Conservation (phyloP, 2,113 vertebrate genomes). For the Sorex araneus region DNA sequence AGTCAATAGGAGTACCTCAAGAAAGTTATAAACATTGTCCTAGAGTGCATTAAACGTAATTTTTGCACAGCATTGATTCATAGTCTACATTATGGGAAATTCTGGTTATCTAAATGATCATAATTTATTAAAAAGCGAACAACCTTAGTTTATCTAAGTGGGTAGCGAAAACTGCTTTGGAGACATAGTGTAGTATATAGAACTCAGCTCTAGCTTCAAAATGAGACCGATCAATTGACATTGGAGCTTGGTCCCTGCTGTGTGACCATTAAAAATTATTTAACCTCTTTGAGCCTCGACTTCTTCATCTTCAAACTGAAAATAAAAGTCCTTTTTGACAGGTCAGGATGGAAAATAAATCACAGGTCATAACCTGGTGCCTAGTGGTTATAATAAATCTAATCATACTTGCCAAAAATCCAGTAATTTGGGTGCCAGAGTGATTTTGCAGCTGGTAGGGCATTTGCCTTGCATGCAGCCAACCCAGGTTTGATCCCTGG, state of each 20-base stretch:
- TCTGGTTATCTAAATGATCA: not conserved
- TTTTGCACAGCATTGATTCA: slow-evolving; percentile 37
- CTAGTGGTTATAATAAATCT: not conserved
- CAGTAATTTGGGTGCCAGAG: too few relatives aligned
- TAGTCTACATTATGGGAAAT: not conserved
- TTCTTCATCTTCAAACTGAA: not conserved
- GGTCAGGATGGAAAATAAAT: not conserved
- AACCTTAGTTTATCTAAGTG: slow-evolving; percentile 2
- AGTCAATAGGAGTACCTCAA: not conserved
- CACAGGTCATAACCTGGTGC: not conserved
- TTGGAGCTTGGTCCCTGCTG: not conserved
- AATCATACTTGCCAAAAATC: not conserved
- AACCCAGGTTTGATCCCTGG: too few relatives aligned
- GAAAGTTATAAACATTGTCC: not conserved
- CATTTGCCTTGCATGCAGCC: too few relatives aligned
- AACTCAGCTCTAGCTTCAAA: not conserved
- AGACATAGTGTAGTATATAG: not conserved
- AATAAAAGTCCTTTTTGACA: not conserved
- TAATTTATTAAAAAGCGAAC: not conserved
- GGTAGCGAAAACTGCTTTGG: not conserved
- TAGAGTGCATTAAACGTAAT: not conserved
- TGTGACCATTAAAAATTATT: not conserved
- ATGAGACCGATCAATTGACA: not conserved
- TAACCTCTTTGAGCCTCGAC: not conserved
- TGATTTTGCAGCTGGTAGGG: too few relatives aligned